phyloP scores from a whole-genome alignment of 2,888 invertebrate genomes.

The Xestia rhomboidea region DNA sequence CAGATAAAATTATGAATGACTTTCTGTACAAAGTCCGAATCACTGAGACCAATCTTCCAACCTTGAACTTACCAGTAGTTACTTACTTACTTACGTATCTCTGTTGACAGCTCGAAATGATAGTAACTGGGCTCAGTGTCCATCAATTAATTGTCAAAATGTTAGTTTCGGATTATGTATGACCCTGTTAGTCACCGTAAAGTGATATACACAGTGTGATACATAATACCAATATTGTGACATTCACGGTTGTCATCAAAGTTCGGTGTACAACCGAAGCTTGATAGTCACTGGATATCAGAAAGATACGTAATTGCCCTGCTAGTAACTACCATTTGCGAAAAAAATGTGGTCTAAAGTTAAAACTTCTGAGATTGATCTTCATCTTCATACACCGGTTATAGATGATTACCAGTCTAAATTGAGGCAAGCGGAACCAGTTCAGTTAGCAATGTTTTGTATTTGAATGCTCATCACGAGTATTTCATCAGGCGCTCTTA shows the following conservation, averaged over 20 bases:
- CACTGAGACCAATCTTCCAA: background rate
- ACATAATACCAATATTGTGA: too few species aligned
- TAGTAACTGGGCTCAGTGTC: too few species aligned
- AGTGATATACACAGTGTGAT: too few species aligned
- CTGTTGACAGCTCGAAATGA: too few species aligned
- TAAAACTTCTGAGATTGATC: background rate
- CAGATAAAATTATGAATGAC: background rate
- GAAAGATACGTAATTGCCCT: too few species aligned
- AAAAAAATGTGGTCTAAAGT: background rate
- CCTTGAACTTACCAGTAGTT: background rate
- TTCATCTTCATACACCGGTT: background rate
- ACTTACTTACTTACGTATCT: too few species aligned
- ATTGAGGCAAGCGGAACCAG: background rate
- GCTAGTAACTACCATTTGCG: background rate
- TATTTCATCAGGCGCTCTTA: background rate
- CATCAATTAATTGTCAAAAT: too few species aligned
- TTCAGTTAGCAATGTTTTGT: constrained; percentile 5
- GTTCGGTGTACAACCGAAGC: too few species aligned
- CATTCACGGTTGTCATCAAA: too few species aligned
- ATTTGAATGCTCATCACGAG: background rate
- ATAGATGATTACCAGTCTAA: background rate
- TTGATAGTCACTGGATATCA: too few species aligned
- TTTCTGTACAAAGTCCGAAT: background rate
- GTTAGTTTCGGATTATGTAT: too few species aligned
- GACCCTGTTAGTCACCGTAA: too few species aligned